Evolutionary conservation across 2,113 vertebrate genomes (phyloP), one percentile per base, ranked within the genome.

Genomic region (Phyllopteryx taeniolatus): DNA sequence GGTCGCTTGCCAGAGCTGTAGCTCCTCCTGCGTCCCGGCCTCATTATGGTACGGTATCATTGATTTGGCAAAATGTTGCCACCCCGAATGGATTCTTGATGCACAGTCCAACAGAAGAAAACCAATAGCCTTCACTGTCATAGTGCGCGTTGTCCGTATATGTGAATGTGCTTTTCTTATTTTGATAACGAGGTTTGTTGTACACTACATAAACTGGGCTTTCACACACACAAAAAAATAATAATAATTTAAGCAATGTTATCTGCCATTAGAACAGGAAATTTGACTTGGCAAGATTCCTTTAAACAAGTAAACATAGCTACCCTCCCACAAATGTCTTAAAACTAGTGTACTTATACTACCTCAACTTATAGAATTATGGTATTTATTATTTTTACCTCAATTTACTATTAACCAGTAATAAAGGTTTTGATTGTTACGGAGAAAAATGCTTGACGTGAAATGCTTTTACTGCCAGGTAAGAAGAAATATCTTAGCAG

Each of bases 11-110:
- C 63, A 70, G 57, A 71, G 74, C 46, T 54, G 27, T 73, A 70
- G 49, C 61, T 78, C 62, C 56, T 53, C 54, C n/a, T 43, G 42
- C 19, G 8, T 35, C 49, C 42, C 46, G 59, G 80, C 67, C 78
- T 91, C 77, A 79, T 88, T 86, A 85, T 62, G 13, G 61, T 72
- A 64, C 31, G 42, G 75, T 15, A 66, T 67, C 68, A 85, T 79
- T 54, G 68, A 88, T 82, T 68, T 44, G 49, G 60, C 62, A 67
- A 67, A 54, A 19, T 67, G 61, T 53, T 64, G 31, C 67, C 53
- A 35, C 17, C 0, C 62, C 70, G 14, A 27, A 31, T 5, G 13
- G 42, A 47, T n/a, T n/a, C 63, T 27, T 62, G 35, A 61, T 57
- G 3, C 31, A 67, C 67, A 31, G 39, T 74, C 8, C 42, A 75